A percentile compares a stretch with the other conserved stretches of the same genome.
Evolutionary conservation across 2,797 vertebrate species (phyloP).

Genomic region (Cyprinodon diabolis): DNA sequence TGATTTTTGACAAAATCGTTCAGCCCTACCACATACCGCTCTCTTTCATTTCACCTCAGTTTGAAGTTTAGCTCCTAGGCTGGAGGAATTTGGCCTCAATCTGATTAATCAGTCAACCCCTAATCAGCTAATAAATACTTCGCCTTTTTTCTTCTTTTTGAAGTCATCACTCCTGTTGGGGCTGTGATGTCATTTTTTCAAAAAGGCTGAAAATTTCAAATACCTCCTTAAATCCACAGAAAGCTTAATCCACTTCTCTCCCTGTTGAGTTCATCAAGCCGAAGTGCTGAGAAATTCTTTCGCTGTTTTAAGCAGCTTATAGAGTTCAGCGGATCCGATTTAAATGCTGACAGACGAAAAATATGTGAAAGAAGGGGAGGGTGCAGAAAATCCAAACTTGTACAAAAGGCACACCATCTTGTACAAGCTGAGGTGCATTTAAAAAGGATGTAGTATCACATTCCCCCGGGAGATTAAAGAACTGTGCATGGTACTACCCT

Average conservation of each 20-base stretch:
- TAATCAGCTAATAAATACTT: constrained; percentile 40
- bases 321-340: constrained; percentile 72
- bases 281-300: constrained; percentile 78
- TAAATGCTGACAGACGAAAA: constrained; percentile 58
- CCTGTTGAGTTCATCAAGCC: constrained; percentile 56
- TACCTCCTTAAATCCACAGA: constrained; percentile 71
- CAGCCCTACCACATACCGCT: background rate
- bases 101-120: constrained; percentile 50
- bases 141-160: constrained; percentile 18
- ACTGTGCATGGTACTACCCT: background rate
- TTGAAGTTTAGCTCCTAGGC: constrained; percentile 23
- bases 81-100: constrained; percentile 32
- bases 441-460: constrained; percentile 2
- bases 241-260: constrained; percentile 55
- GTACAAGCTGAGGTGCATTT: constrained; percentile 12
- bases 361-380: constrained; percentile 39
- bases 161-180: constrained; percentile 49
- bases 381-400: background rate
- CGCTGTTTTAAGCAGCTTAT: constrained; percentile 79
- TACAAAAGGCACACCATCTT: constrained; percentile 7
- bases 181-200: constrained; percentile 29
- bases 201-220: constrained; percentile 71
- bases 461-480: constrained; percentile 4
- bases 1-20: no score
- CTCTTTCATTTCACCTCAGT: constrained; percentile 10